Base-by-base conservation (phyloP, 2,888 invertebrate species). In the Agrypnus murinus region DNA sequence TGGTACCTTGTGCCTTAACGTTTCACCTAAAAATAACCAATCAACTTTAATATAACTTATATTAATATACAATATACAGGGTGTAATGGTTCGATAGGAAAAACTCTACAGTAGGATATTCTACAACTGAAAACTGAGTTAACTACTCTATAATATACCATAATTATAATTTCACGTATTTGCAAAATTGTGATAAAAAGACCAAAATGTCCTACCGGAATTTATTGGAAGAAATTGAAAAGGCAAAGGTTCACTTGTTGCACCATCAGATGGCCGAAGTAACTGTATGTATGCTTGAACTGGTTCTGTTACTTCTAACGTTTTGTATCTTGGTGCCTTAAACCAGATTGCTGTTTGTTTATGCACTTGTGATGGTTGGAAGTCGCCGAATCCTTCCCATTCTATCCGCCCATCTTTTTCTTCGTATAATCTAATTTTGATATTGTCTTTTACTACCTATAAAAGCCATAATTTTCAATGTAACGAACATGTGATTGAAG, bases 271-370 rank as follows among this genome's bases (percentile, higher is more conserved):
- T 34, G 93, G 93, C 78, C 97, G 89, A 82, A 91, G 89, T 75
- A 98, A 87, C 83, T 96, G 96, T 75, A 97, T 92, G 79, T 88
- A 90, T 12, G 95, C 95, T 83, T 92, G 90, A 15, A 95, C 92
- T 17, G 94, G 92, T 53, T 92, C 90, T 6, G 90, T 90, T 71
- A 93, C 89, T 79, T 91, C 89, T 12, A 92, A 86, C 50, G 89
- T 88, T 68, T 88, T 89, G 86, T 95, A 96, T 45, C 90, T 87
- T 12, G 96, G 96, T 68, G 95, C 92, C 82, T 91, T 89, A 87
- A 96, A 95, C 79, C 91, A 89, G 80, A 96, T 95, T 75, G 95
- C 96, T 72, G 91, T 91, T 89, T 97, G 97, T 86, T 96, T 95
- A 87, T 98, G 97, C 50, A 96, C 95, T 83, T 95, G 92, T 9